Evolutionary conservation across 2,888 invertebrate genomes (phyloP).

Genomic region (Germaria angustata): DNA sequence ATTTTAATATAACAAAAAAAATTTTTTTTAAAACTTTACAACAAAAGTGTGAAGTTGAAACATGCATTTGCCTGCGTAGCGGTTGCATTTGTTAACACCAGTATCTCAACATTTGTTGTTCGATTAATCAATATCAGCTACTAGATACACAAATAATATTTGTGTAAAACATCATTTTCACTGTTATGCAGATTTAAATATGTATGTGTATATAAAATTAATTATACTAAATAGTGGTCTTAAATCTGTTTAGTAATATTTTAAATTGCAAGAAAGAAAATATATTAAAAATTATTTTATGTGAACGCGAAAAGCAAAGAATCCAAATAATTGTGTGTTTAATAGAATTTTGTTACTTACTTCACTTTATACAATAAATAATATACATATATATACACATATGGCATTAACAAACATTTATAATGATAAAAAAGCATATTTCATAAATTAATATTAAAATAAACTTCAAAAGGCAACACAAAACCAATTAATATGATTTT

Average conservation of each 20-base stretch:
- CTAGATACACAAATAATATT: conserved; percentile 37
- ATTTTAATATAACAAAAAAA: neutral
- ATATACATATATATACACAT: neutral
- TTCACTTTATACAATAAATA: neutral
- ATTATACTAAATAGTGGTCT: conserved; percentile 15
- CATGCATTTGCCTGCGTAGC: neutral
- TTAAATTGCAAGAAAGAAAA: neutral
- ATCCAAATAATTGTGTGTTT: conserved; percentile 4
- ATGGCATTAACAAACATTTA: too few species aligned
- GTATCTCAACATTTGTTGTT: conserved; percentile 15
- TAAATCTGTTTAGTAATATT: neutral
- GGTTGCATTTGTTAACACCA: neutral
- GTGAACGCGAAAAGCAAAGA: neutral
- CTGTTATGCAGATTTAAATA: conserved; percentile 34
- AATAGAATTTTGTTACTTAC: neutral
- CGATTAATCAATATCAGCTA: conserved; percentile 58
- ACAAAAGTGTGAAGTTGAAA: neutral
- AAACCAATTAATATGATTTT: neutral
- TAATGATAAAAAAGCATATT: neutral
- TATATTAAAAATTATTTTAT: neutral
- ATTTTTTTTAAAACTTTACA: conserved; percentile 1
- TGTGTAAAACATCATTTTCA: conserved; percentile 32
- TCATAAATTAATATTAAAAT: neutral
- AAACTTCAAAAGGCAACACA: neutral
- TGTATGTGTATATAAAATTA: neutral